Evolutionary conservation across 2,888 invertebrate species (phyloP).

Genomic region (Morpho achilles): DNA sequence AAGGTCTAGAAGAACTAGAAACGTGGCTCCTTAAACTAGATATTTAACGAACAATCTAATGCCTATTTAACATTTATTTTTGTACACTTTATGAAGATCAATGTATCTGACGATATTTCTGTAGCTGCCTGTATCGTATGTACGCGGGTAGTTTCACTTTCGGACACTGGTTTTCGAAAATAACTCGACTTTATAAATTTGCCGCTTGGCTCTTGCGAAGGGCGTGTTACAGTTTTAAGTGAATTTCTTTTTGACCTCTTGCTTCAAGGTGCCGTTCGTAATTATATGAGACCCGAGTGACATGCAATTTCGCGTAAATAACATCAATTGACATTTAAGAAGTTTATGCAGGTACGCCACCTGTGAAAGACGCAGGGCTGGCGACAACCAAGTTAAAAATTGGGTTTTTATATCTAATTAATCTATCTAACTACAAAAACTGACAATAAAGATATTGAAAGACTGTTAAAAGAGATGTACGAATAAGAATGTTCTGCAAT

Average conservation of each 20-base stretch:
- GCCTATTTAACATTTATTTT: no score
- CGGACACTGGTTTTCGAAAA: conserved; percentile 76
- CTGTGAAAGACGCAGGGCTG: conserved; percentile 21
- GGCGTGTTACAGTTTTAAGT: conserved; percentile 77
- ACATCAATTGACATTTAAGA: conserved; percentile 65
- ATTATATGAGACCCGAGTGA: conserved; percentile 56
- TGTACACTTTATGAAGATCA: no score
- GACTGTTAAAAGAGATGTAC: no score
- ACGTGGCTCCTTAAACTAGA: no score
- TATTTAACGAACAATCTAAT: no score
- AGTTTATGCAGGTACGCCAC: conserved; percentile 27
- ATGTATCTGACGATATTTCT: background rate
- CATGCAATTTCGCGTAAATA: conserved; percentile 69
- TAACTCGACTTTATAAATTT: conserved; percentile 72
- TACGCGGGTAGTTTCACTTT: conserved; percentile 77
- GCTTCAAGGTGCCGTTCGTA: conserved; percentile 70
- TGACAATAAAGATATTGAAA: no score
- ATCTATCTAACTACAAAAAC: no score
- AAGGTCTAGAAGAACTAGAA: no score
- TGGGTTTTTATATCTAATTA: no score
- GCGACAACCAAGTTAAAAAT: conserved; percentile 10
- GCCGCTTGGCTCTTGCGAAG: conserved; percentile 60
- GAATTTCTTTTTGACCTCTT: conserved; percentile 79
- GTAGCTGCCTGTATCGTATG: conserved; percentile 49
- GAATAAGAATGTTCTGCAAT: no score